phyloP scores from a whole-genome alignment of 2,113 vertebrate genomes.

The Emydura subglobosa region DNA sequence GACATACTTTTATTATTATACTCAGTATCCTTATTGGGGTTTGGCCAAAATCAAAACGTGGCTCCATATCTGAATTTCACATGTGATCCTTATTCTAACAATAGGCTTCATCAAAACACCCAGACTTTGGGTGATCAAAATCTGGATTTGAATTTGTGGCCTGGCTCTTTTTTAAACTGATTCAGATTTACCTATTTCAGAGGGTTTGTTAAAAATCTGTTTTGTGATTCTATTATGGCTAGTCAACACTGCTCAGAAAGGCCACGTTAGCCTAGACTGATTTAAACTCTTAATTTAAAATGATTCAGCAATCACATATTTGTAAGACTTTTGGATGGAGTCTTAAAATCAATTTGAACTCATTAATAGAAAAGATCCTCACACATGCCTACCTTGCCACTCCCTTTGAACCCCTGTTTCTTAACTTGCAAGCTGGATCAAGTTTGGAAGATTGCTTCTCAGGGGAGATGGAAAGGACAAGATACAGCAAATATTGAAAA shows the following conservation, averaged over 20 bases:
- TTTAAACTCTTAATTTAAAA: neutral
- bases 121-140: neutral
- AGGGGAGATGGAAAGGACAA: conserved; percentile 11
- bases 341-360: neutral
- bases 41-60: neutral
- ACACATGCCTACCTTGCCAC: conserved; percentile 4
- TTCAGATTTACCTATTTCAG: neutral
- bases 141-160: neutral
- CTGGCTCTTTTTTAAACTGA: neutral
- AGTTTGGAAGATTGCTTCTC: conserved; percentile 44
- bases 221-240: neutral
- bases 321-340: neutral
- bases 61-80: neutral
- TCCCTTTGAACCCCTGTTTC: neutral
- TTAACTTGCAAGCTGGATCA: conserved; percentile 63
- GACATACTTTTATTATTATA: neutral
- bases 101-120: neutral
- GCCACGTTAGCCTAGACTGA: neutral
- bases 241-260: neutral
- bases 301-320: neutral
- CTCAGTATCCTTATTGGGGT: neutral
- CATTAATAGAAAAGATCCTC: conserved; percentile 7
- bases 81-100: neutral
- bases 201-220: neutral
- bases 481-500: neutral